phyloP scores from a whole-genome alignment of 2,888 invertebrate genomes.

The Trichopria drosophilae region DNA sequence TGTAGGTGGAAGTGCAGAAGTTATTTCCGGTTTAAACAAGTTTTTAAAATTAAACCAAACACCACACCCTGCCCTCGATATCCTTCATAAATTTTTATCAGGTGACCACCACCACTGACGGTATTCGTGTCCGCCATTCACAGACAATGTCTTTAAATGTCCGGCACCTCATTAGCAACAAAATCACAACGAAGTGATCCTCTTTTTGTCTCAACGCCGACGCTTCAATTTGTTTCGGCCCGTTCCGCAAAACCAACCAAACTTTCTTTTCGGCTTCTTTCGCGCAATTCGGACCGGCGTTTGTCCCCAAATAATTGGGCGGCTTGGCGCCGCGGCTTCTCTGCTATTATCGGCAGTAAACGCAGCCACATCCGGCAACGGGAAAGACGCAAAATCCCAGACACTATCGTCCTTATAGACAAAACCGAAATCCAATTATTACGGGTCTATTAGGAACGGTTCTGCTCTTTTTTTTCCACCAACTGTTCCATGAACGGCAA shows the following conservation, averaged over 20 bases:
- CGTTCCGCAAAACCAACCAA: constrained; percentile 17
- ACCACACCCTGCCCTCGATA: too few species aligned
- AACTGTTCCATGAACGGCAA: neutral
- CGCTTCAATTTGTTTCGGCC: neutral
- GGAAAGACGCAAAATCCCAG: constrained; percentile 38
- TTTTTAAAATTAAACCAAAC: too few species aligned
- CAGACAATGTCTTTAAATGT: too few species aligned
- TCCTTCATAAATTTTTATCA: too few species aligned
- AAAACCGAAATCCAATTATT: constrained; percentile 40
- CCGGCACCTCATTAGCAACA: too few species aligned
- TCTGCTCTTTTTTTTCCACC: constrained; percentile 20
- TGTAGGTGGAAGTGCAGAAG: too few species aligned
- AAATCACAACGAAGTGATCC: too few species aligned
- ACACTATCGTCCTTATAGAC: constrained; percentile 31
- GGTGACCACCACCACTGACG: too few species aligned
- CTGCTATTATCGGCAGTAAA: constrained; percentile 58
- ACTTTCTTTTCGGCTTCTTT: too few species aligned
- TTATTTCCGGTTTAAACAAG: too few species aligned
- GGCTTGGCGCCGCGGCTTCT: constrained; percentile 47
- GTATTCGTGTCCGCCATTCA: too few species aligned
- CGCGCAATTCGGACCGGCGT: constrained; percentile 41
- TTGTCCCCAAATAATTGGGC: constrained; percentile 57
- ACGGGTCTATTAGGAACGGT: constrained; percentile 39
- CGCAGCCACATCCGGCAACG: constrained; percentile 56
- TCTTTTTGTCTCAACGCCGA: too few species aligned